Conservation (phyloP, 2,888 invertebrate genomes). For the Syrphus vitripennis region DNA sequence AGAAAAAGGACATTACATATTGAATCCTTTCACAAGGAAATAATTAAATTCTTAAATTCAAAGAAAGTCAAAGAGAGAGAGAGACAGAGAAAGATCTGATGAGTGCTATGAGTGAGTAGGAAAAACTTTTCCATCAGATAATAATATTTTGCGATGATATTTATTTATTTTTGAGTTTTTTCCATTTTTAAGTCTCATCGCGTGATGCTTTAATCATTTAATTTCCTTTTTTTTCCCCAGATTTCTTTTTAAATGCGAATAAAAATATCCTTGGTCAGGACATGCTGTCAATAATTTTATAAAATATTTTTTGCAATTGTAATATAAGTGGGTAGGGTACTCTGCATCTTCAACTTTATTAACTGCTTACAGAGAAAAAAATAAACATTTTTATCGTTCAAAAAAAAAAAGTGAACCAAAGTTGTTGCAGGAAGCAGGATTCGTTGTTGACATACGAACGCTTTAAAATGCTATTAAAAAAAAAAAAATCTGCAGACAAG, state of each 20-base stretch:
- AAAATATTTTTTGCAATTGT: not conserved
- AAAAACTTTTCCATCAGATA: not conserved
- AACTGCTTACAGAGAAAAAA: constrained; percentile 12
- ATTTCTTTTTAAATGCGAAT: not conserved
- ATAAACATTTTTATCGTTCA: constrained; percentile 14
- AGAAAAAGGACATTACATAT: constrained; percentile 43
- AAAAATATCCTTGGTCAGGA: constrained; percentile 46
- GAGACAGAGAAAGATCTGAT: not conserved
- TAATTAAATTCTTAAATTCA: constrained; percentile 69
- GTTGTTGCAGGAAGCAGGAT: constrained; percentile 51
- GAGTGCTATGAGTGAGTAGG: not conserved
- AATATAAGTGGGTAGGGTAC: not conserved
- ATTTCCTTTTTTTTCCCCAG: constrained; percentile 31
- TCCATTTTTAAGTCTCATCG: constrained; percentile 21
- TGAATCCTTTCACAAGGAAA: constrained; percentile 64
- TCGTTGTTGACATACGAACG: constrained; percentile 53
- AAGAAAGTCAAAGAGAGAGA: not conserved
- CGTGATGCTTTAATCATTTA: constrained; percentile 44
- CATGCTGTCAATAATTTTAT: constrained; percentile 58
- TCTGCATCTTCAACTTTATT: constrained; percentile 62
- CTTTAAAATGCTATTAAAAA: not conserved
- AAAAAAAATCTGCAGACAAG: constrained; percentile 5
- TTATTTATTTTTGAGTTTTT: not conserved
- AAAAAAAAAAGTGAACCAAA: not conserved
- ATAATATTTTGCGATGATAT: constrained; percentile 1